Evolutionary conservation across 2,797 vertebrate genomes (phyloP).

Genomic region (Bradypodion pumilum): DNA sequence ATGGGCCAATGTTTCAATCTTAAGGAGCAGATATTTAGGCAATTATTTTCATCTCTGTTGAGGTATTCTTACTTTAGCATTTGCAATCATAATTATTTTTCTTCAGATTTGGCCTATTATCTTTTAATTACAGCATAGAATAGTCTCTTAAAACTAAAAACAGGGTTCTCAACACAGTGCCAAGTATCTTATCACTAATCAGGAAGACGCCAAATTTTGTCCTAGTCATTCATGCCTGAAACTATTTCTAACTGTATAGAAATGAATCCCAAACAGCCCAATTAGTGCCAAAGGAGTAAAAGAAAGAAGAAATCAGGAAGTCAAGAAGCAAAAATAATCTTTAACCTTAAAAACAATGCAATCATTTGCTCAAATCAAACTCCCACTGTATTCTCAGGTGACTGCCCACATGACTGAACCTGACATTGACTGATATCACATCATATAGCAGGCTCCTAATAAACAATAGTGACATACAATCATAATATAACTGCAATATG

Average conservation of each 20-base stretch:
- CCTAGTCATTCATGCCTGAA: background rate
- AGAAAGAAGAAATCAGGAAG: background rate
- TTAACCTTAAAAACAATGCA: background rate
- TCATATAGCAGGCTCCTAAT: background rate
- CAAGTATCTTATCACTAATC: background rate
- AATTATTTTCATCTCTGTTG: background rate
- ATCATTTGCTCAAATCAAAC: background rate
- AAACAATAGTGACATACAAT: background rate
- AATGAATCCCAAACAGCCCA: background rate
- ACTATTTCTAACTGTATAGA: background rate
- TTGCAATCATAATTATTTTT: background rate
- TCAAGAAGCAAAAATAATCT: background rate
- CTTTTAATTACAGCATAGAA: background rate
- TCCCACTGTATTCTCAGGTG: background rate
- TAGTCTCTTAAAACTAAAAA: background rate
- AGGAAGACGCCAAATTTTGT: conserved; percentile 1
- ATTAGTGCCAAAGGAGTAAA: background rate
- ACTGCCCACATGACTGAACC: background rate
- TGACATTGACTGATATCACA: background rate
- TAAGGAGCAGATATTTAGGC: background rate
- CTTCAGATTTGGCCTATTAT: background rate
- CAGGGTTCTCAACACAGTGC: background rate
- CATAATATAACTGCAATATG: background rate
- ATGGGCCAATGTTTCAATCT: background rate
- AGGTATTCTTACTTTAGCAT: background rate